Conservation (phyloP, 2,113 vertebrate genomes). For the Columbina picui region DNA sequence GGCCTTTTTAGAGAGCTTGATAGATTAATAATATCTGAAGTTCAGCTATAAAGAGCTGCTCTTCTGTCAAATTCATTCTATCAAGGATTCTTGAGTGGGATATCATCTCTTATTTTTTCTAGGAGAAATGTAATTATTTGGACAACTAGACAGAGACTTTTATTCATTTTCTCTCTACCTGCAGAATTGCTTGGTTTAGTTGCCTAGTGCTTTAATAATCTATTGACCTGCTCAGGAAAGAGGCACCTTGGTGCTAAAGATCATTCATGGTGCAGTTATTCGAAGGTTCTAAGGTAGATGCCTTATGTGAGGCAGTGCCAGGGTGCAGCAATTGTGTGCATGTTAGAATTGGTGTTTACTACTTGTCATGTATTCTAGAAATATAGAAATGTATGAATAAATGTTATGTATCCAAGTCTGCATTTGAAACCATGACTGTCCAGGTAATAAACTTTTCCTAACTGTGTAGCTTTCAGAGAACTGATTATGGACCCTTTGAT, state of each 20-base stretch:
- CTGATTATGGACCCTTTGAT: neutral
- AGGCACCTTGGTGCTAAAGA: neutral
- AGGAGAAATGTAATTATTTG: neutral
- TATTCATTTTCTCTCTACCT: neutral
- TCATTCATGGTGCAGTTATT: neutral
- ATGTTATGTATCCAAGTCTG: neutral
- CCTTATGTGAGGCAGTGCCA: neutral
- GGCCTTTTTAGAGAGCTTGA: neutral
- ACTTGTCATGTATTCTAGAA: neutral
- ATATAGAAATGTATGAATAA: neutral
- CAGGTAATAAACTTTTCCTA: neutral
- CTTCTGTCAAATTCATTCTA: neutral
- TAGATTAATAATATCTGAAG: neutral
- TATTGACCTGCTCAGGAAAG: neutral
- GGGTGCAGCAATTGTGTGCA: neutral
- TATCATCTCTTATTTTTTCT: neutral
- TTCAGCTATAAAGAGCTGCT: neutral
- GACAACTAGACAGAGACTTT: neutral
- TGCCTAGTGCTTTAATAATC: neutral
- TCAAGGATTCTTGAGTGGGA: neutral
- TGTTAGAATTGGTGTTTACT: accelerated
- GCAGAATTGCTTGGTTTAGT: neutral
- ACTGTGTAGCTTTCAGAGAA: neutral
- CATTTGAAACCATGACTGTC: neutral
- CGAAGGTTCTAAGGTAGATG: neutral